Conservation (phyloP, 2,113 vertebrate species). For the Salvator merianae region DNA sequence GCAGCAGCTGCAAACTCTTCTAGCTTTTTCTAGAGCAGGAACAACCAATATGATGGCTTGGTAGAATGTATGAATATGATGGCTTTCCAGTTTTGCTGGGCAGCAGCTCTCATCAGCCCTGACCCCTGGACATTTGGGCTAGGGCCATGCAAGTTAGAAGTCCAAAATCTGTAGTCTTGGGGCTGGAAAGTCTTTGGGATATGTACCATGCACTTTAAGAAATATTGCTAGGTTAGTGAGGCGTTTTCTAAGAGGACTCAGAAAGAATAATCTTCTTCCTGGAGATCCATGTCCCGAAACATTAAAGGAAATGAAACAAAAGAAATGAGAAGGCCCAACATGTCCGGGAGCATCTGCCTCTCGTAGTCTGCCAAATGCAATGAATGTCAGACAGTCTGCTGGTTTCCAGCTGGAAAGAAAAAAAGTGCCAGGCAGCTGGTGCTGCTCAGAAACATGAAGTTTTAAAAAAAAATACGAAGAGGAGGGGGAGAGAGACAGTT, state of each 20-base stretch:
- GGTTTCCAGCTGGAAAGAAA: background rate
- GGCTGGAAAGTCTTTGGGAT: background rate
- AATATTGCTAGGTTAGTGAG: background rate
- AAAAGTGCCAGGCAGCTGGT: conserved; percentile 4
- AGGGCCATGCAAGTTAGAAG: background rate
- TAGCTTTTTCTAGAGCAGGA: too few species aligned
- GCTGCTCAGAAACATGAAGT: background rate
- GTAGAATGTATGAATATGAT: too few species aligned
- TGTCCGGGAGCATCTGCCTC: conserved; percentile 29
- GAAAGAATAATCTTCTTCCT: background rate
- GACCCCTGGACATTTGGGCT: background rate
- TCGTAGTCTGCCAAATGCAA: conserved; percentile 17
- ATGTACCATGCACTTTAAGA: background rate
- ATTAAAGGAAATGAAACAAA: conserved; percentile 12
- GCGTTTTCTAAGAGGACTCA: background rate
- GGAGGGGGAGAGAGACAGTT: background rate
- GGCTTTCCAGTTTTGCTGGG: too few species aligned
- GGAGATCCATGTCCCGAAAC: background rate
- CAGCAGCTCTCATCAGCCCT: background rate
- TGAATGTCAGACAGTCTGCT: background rate
- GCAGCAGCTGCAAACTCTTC: too few species aligned
- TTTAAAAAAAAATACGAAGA: background rate
- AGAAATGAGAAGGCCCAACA: background rate
- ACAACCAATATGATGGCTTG: too few species aligned
- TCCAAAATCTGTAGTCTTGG: too few species aligned